Evolutionary conservation across 2,113 vertebrate genomes (phyloP).

Genomic region (Sprattus sprattus): DNA sequence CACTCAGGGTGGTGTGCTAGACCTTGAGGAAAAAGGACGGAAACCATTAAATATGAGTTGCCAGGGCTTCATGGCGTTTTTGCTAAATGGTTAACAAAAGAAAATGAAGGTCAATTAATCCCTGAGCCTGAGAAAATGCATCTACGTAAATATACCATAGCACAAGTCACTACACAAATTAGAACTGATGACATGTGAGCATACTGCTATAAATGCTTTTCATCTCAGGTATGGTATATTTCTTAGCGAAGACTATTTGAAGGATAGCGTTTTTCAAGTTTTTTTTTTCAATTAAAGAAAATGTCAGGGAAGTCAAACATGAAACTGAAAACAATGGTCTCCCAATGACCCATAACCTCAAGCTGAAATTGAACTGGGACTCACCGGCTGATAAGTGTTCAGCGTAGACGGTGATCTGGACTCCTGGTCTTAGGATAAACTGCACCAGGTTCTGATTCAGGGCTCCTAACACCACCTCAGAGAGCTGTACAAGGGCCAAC

Average conservation of each 20-base stretch:
- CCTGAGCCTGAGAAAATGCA: neutral
- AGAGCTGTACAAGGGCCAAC: constrained; percentile 74
- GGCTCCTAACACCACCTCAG: constrained; percentile 82
- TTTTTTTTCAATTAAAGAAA: no score
- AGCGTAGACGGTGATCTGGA: constrained; percentile 88
- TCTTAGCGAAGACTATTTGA: neutral
- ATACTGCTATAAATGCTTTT: neutral
- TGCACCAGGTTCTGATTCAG: constrained; percentile 91
- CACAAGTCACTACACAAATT: neutral
- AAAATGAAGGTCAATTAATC: constrained; percentile 4
- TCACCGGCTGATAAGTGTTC: constrained; percentile 93
- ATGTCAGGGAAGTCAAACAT: neutral
- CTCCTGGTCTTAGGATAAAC: constrained; percentile 91
- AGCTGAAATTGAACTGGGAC: constrained; percentile 29
- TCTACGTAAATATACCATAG: neutral
- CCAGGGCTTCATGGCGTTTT: neutral
- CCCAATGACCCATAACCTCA: neutral
- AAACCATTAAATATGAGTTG: neutral
- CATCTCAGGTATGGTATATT: neutral
- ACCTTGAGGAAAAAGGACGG: neutral
- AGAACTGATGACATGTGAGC: neutral
- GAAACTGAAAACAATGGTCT: neutral
- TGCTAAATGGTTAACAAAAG: neutral
- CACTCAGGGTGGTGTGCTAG: neutral
- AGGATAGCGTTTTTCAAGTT: no score